Base-by-base conservation (phyloP, 2,113 vertebrate genomes). In the Sceloporus tristichus region DNA sequence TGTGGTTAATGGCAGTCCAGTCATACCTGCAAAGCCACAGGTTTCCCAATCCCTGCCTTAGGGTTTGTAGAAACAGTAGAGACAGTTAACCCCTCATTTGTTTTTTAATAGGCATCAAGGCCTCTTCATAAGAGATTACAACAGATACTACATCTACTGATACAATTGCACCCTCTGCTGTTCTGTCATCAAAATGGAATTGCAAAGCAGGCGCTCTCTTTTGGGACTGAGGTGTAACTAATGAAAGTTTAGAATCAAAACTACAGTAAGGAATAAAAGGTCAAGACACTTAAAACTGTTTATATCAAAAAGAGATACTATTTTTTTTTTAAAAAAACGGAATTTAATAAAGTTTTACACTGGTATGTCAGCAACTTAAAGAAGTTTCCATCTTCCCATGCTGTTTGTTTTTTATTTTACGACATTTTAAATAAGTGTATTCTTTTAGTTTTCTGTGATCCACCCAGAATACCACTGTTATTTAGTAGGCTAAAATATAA, bases 141-240 rank as follows among this genome's bases (percentile, higher is more conserved):
- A 78, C 8, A 16, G 53, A 34, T 21, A 19, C 16, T 14, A 23
- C 11, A 68, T 19, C 65, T 54, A 9, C 48, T 88, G 65, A 29
- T 88, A 77, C 87, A 88, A 88, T 62, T 88, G 25, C 74, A 40
- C 87, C 87, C 87, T 78, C 87, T 88, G 73, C 87, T 88, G 87
- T 84, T 42, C 65, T 70, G 18, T 42, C 34, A 56, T n/a, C 29
- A 42, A 70, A 23, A 78, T 70, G 87, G 19, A 18, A 82, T 23
- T 70, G 25, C 29, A 70, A 77, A 83, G n/a, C 21, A 87, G 40
- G 2, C 42, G 38, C 53, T 65, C 80, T 68, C n/a, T n/a, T 54
- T 54, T 27, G 8, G 21, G 73, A 68, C 5, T 34, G 19, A 82
- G 74, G n/a, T 10, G 66, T 18, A 3, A 11, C 68, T 59, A 79